These are phyloP conservation scores for Melangyna quadrimaculata DNA, from an alignment of 2,888 invertebrate genomes.

Conservation along the genomic window DNA sequence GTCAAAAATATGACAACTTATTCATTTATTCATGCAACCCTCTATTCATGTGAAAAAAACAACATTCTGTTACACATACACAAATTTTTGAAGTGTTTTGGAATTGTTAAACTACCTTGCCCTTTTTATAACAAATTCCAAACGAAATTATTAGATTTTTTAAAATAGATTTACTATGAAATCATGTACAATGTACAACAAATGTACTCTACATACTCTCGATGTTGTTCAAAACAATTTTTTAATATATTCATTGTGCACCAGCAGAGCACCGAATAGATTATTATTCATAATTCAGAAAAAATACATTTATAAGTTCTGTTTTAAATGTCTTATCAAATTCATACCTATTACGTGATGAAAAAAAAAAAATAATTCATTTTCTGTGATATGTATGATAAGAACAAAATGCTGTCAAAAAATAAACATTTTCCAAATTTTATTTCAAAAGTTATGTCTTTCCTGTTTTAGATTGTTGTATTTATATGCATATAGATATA, in stretches of 20 bases:
- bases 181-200: no score
- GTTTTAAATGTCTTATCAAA: neutral
- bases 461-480: neutral
- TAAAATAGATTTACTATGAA: no score
- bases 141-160: no score
- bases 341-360: neutral
- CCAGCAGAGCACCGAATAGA: neutral
- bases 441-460: slow-evolving; percentile 3
- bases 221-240: neutral
- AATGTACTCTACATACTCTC: no score
- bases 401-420: neutral
- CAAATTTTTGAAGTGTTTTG: no score
- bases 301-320: neutral
- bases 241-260: neutral
- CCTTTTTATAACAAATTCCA: no score
- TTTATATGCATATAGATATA: no score
- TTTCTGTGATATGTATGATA: neutral
- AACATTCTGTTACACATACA: no score
- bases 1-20: no score
- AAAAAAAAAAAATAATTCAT: neutral
- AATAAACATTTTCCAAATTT: neutral
- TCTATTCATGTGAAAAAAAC: no score
- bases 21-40: no score
- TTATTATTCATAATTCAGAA: neutral
- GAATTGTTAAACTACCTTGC: no score